Evolutionary conservation across 1,140 invertebrate genomes (phyloP), one percentile per base, ranked within the genome.

Genomic region (Pseudomyrmex gracilis): DNA sequence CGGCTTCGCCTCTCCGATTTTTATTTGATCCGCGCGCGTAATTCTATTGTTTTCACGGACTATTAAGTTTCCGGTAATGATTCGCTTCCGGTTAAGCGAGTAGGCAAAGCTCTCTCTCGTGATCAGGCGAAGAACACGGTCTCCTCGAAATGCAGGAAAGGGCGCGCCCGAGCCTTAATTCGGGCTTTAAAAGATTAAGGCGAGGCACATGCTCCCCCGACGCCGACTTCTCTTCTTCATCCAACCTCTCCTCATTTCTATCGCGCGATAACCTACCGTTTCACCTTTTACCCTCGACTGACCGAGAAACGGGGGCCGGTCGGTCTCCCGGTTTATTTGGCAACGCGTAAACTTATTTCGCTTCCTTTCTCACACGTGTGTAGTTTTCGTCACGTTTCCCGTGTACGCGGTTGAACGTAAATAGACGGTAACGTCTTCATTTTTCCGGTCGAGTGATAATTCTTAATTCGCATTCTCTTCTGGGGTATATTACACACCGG

Each of bases 11-110:
- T 63, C 73, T 74, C 87, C 80, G 90, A 93, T 94, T 94, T 94
- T 93, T 93, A 93, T 92, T 92, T 88, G 91, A 93, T 93, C 90
- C 89, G 89, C 88, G 68, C 90, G 83, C 78, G 92, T 94, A 94
- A 94, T 94, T 94, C 93, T 93, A 94, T 94, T 94, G 94, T 94
- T 92, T 94, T 94, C 93, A 94, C 93, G 94, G 94, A 93, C 93
- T 94, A 94, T 94, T 94, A 94, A 94, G 92, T 93, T 92, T 84
- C 91, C 88, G 92, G 91, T 93, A 94, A 94, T 94, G 89, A 90
- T 68, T 34, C 55, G 86, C 93, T 94, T 94, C 93, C 93, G 92
- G 92, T 93, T 90, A 90, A 92, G 87, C 84, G 85, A 85, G 76
- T 77, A 82, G 86, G 78, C 85, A 49, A 24, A n/a, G n/a, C n/a